Evolutionary conservation across 2,113 vertebrate species (phyloP).

Genomic region (Diphyllodes magnificus): DNA sequence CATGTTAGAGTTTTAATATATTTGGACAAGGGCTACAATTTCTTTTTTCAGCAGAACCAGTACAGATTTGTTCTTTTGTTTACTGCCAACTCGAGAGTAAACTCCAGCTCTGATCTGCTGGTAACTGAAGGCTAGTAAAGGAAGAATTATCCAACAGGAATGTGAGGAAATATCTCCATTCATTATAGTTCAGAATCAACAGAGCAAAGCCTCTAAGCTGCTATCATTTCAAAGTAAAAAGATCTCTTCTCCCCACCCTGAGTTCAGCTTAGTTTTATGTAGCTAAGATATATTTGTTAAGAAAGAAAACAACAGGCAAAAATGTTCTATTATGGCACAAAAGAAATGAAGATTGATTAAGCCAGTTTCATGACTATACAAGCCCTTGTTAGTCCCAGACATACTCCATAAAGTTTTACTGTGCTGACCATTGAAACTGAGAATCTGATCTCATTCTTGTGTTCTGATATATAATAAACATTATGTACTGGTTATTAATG

Average conservation of each 20-base stretch:
- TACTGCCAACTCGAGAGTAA: constrained; percentile 17
- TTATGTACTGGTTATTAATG: background rate
- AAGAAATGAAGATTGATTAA: background rate
- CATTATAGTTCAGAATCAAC: background rate
- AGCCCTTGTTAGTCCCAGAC: background rate
- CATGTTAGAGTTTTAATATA: background rate
- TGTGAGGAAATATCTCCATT: constrained; percentile 26
- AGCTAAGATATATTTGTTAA: background rate
- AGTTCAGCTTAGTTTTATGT: background rate
- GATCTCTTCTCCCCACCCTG: background rate
- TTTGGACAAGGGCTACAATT: background rate
- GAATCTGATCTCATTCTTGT: background rate
- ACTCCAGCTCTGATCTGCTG: constrained; percentile 29
- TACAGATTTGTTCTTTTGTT: constrained; percentile 35
- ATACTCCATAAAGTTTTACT: background rate
- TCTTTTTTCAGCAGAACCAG: constrained; percentile 18
- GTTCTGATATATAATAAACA: background rate
- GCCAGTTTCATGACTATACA: background rate
- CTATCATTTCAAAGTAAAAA: background rate
- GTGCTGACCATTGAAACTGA: background rate
- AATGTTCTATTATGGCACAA: background rate
- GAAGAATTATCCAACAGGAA: constrained; percentile 31
- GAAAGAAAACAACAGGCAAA: background rate
- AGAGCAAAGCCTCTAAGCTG: background rate
- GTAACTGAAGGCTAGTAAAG: constrained; percentile 4